Evolutionary conservation across 2,797 vertebrate genomes (phyloP).

Genomic region (Heliangelus exortis): DNA sequence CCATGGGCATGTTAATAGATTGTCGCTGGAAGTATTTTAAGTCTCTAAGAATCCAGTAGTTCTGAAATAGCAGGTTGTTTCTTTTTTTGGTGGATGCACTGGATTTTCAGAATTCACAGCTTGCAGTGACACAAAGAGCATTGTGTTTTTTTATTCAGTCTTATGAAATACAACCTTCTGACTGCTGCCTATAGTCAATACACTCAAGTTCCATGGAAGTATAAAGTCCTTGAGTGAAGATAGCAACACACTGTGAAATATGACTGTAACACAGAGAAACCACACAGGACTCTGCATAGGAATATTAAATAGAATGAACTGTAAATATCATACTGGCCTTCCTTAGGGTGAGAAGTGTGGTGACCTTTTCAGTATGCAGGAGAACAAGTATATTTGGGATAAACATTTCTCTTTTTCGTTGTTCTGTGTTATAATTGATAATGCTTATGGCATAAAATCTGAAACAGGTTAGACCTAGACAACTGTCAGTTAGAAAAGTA

Average conservation of each 20-base stretch:
- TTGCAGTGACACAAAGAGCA: not conserved
- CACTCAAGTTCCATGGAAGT: not conserved
- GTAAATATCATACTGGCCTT: not conserved
- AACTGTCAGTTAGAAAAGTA: not conserved
- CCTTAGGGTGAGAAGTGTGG: not conserved
- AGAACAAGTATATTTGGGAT: rapidly evolving
- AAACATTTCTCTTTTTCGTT: not conserved
- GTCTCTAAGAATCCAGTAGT: not conserved
- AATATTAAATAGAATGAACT: not conserved
- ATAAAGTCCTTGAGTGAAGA: not conserved
- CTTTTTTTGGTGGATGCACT: not conserved
- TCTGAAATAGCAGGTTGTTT: not conserved
- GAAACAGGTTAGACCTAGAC: not conserved
- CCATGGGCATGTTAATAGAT: not conserved
- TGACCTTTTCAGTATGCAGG: rapidly evolving
- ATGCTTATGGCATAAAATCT: not conserved
- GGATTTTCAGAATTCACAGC: not conserved
- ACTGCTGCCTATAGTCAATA: not conserved
- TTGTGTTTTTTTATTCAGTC: not conserved
- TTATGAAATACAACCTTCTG: not conserved
- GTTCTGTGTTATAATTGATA: not conserved
- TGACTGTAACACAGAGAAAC: not conserved
- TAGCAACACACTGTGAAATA: not conserved
- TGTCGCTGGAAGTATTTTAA: not conserved
- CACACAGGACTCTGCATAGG: not conserved